phyloP scores from a whole-genome alignment of 2,888 invertebrate genomes.

The Galerucella calmariensis region DNA sequence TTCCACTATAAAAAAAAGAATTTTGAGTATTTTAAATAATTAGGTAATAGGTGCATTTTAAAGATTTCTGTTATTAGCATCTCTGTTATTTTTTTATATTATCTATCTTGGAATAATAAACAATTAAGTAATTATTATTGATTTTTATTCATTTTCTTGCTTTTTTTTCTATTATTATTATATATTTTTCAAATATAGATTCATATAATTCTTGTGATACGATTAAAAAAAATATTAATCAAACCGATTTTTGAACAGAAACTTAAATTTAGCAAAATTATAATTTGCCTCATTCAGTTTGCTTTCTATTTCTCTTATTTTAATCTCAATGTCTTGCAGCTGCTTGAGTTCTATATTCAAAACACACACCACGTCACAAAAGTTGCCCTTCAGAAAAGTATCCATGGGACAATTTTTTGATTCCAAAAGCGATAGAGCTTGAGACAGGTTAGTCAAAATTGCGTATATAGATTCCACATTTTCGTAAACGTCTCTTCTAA shows the following conservation, averaged over 20 bases:
- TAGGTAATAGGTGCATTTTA: no score
- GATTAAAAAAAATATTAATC: no score
- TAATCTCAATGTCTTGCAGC: not conserved
- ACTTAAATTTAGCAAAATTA: not conserved
- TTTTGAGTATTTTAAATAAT: no score
- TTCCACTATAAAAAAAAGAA: no score
- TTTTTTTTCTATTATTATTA: no score
- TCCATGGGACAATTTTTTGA: not conserved
- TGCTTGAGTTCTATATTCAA: not conserved
- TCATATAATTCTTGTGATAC: no score
- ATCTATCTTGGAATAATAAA: no score
- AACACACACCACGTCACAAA: not conserved
- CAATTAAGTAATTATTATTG: no score
- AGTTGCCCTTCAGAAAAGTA: not conserved
- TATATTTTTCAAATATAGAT: no score
- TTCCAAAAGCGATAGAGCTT: not conserved
- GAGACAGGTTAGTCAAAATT: not conserved
- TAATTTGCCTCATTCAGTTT: not conserved
- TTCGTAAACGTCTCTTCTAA: not conserved
- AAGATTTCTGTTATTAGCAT: no score
- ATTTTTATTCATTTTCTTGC: no score
- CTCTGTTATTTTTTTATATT: no score
- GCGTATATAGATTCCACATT: constrained; percentile 4
- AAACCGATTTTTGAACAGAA: not conserved
- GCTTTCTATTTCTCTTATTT: constrained; percentile 5